Conservation (phyloP, 2,113 vertebrate genomes). For the Vulpes vulpes region DNA sequence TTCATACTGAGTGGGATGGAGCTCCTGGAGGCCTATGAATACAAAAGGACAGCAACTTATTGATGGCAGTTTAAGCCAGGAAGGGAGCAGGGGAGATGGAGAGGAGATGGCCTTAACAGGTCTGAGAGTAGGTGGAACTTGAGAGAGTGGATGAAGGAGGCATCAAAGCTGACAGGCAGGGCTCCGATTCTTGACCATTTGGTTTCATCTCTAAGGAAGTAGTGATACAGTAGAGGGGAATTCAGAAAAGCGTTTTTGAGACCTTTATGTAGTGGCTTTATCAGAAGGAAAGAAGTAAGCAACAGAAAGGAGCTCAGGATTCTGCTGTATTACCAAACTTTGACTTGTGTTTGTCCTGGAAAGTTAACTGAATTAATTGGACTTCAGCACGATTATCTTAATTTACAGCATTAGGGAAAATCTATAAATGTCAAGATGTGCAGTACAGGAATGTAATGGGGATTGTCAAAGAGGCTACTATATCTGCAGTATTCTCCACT, state of each 20-base stretch:
- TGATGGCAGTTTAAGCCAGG: background rate
- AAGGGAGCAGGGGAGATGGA: background rate
- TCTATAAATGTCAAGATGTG: slow-evolving; percentile 84
- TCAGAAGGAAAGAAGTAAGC: background rate
- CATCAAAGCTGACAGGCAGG: too few species aligned
- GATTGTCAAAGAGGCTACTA: rapidly evolving
- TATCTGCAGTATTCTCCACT: background rate
- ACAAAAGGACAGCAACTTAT: background rate
- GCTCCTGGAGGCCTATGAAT: background rate
- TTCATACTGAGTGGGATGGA: background rate
- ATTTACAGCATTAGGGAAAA: slow-evolving; percentile 87
- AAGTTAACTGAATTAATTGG: slow-evolving; percentile 74
- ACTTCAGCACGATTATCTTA: slow-evolving; percentile 82
- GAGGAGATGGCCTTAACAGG: background rate
- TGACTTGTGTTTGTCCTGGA: slow-evolving; percentile 45
- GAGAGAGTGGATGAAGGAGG: background rate
- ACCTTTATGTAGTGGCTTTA: background rate
- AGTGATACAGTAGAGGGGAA: background rate
- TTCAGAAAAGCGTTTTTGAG: background rate
- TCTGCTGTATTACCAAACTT: background rate
- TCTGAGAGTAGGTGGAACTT: background rate
- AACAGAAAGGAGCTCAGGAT: rapidly evolving
- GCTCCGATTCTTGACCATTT: background rate
- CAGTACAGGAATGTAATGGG: slow-evolving; percentile 49
- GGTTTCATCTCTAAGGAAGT: background rate